Percentiles rank a stretch among this genome's conserved stretches.
Conservation (phyloP, 2,113 vertebrate genomes). For the Peromyscus leucopus region DNA sequence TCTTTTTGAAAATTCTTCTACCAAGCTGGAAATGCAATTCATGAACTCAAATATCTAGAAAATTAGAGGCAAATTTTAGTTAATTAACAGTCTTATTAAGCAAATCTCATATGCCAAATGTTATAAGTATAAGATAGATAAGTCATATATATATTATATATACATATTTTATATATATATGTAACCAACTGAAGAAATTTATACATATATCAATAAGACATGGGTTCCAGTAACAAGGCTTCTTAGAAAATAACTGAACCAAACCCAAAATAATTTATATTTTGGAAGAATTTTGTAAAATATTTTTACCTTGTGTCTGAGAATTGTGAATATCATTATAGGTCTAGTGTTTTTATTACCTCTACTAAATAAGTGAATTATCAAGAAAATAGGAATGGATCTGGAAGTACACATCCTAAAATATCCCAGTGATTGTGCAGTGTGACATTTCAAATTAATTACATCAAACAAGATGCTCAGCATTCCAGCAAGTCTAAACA, state of each 20-base stretch:
- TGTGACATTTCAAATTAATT: not conserved
- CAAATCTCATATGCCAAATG: not conserved
- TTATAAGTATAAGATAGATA: not conserved
- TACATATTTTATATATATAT: not conserved
- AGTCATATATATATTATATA: not conserved
- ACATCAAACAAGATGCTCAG: not conserved
- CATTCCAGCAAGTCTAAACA: not conserved
- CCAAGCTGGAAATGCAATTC: not conserved
- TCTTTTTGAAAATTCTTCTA: conserved; percentile 38
- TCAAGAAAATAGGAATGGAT: conserved; percentile 28
- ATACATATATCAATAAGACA: not conserved
- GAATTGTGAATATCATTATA: conserved; percentile 53
- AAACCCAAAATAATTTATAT: not conserved
- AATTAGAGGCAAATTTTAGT: conserved; percentile 6
- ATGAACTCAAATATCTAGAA: conserved; percentile 55
- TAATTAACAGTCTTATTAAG: not conserved
- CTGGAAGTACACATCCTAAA: conserved; percentile 45
- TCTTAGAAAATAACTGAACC: conserved; percentile 1
- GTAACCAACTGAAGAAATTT: not conserved
- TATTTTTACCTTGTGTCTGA: conserved; percentile 37
- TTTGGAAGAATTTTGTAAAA: conserved; percentile 21
- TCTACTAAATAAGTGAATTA: conserved; percentile 13
- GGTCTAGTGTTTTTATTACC: conserved; percentile 45
- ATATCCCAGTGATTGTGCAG: not conserved
- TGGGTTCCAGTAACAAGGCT: not conserved